phyloP scores from a whole-genome alignment of 2,888 invertebrate genomes.

The Anodontia alba region DNA sequence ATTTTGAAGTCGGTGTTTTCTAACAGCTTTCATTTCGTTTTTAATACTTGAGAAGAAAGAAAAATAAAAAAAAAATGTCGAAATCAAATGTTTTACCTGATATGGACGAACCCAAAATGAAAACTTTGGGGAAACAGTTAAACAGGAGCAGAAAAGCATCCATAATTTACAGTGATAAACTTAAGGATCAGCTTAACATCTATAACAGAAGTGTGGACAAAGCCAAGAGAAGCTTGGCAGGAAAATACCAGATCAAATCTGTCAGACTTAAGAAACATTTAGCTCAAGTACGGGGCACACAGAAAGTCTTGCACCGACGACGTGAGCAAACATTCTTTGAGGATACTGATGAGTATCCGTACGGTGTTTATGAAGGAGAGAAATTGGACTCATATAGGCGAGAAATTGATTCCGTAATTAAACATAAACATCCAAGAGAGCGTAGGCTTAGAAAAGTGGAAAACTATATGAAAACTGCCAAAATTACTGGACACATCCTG shows the following conservation, averaged over 20 bases:
- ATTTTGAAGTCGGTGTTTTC: no score
- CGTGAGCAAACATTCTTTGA: constrained; percentile 54
- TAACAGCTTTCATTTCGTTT: no score
- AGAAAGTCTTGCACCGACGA: constrained; percentile 40
- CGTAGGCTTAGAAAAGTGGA: constrained; percentile 46
- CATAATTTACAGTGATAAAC: constrained; percentile 39
- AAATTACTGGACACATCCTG: constrained; percentile 36
- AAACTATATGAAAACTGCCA: constrained; percentile 32
- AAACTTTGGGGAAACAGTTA: constrained; percentile 50
- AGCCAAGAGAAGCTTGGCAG: constrained; percentile 37
- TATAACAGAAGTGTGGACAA: constrained; percentile 53
- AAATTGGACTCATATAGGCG: constrained; percentile 44
- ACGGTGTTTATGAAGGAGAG: constrained; percentile 55
- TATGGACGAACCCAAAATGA: constrained; percentile 59
- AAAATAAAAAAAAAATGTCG: not conserved
- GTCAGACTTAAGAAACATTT: constrained; percentile 43
- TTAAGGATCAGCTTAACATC: constrained; percentile 33
- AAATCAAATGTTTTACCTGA: constrained; percentile 55
- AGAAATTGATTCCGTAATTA: constrained; percentile 48
- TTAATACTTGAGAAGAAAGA: not conserved
- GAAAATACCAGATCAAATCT: constrained; percentile 36
- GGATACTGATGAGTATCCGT: constrained; percentile 57
- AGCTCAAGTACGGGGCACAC: constrained; percentile 44
- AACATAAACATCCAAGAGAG: constrained; percentile 48
- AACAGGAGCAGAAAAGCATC: constrained; percentile 53